These are phyloP conservation scores for Microchrysa polita DNA, from an alignment of 2,888 invertebrate genomes.

Conservation along the genomic window DNA sequence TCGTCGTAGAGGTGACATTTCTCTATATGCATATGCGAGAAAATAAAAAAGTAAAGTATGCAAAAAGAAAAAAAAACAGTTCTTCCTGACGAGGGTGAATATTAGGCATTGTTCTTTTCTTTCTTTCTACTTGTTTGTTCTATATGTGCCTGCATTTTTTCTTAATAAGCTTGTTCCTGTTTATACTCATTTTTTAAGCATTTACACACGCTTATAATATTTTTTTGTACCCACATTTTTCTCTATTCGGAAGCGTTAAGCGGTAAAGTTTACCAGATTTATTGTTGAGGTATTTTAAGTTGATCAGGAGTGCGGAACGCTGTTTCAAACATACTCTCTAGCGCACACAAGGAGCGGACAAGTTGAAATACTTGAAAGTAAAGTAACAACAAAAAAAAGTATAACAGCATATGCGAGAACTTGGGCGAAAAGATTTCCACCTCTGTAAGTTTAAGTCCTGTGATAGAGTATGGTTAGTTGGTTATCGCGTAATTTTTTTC, in stretches of 20 bases:
- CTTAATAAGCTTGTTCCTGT: slow-evolving; percentile 38
- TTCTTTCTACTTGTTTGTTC: too few relatives aligned
- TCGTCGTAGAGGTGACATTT: slow-evolving; percentile 26
- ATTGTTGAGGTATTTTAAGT: neutral
- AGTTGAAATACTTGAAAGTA: neutral
- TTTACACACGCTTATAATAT: too few relatives aligned
- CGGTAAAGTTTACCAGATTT: slow-evolving; percentile 20
- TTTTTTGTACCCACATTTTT: too few relatives aligned
- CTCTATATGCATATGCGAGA: too few relatives aligned
- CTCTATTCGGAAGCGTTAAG: slow-evolving; percentile 27
- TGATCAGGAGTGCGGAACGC: neutral
- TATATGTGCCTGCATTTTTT: neutral
- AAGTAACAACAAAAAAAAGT: neutral
- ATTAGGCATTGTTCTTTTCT: slow-evolving; percentile 36
- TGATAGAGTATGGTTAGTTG: neutral
- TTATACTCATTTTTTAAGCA: neutral
- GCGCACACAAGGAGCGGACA: neutral
- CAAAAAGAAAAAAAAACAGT: too few relatives aligned
- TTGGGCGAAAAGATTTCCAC: neutral
- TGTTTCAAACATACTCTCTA: too few relatives aligned
- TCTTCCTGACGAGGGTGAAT: slow-evolving; percentile 9
- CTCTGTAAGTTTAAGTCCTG: neutral
- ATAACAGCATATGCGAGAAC: neutral
- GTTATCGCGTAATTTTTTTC: too few relatives aligned
- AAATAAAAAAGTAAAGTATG: too few relatives aligned